Percentiles rank a stretch among this genome's conserved stretches.
phyloP scores from a whole-genome alignment of 1,140 invertebrate genomes.

The Oscheius sp. region DNA sequence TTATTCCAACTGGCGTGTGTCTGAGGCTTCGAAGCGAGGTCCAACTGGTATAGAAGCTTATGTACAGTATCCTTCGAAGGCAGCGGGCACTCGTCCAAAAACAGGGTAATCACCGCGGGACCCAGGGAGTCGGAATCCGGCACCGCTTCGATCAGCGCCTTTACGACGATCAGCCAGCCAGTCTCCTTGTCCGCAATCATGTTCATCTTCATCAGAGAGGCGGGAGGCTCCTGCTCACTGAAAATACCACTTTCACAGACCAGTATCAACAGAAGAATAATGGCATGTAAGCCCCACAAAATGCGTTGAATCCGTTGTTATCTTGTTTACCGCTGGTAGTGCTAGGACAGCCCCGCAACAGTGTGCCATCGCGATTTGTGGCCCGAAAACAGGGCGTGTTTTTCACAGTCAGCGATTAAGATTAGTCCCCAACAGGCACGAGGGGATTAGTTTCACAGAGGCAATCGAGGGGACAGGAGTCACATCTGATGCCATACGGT shows the following conservation, averaged over 20 bases:
- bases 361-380: no score
- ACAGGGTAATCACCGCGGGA: constrained; percentile 81
- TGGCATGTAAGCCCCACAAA: neutral
- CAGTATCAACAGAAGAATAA: neutral
- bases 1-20: neutral
- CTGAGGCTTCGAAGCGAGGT: neutral
- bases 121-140: constrained; percentile 82
- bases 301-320: neutral
- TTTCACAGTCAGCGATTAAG: no score
- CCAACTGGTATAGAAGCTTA: constrained; percentile 2
- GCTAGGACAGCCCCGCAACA: neutral
- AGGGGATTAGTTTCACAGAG: no score
- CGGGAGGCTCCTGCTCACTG: constrained; percentile 81
- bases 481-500: no score
- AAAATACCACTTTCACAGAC: neutral
- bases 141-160: constrained; percentile 81
- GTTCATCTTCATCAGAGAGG: constrained; percentile 77
- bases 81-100: constrained; percentile 85
- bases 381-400: no score
- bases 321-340: neutral
- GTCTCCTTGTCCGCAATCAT: constrained; percentile 82
- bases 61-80: constrained; percentile 72
- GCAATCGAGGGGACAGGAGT: no score
- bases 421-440: no score
- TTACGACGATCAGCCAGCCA: constrained; percentile 84